Conservation (phyloP, 1,140 invertebrate species). For the Caligus rogercresseyi region DNA sequence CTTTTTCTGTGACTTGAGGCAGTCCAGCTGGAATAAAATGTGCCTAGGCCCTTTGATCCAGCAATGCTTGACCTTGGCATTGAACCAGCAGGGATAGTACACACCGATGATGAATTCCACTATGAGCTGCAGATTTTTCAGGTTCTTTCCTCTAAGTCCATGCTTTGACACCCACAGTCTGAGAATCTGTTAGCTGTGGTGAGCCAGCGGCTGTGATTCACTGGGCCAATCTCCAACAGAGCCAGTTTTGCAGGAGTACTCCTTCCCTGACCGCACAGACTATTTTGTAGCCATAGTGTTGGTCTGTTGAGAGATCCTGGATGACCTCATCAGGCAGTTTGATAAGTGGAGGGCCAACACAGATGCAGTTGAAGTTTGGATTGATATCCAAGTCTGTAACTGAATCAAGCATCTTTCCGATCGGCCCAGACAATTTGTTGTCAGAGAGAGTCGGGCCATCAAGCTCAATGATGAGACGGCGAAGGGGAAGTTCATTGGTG, state of each 20-base stretch:
- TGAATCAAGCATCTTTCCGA: too few relatives aligned
- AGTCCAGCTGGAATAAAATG: too few relatives aligned
- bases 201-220: slow-evolving; percentile 17
- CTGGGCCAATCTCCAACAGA: slow-evolving; percentile 12
- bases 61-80: slow-evolving; percentile 4
- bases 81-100: too few relatives aligned
- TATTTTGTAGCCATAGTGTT: too few relatives aligned
- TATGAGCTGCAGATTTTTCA: slow-evolving; percentile 12
- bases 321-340: too few relatives aligned
- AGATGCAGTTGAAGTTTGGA: too few relatives aligned
- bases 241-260: neutral
- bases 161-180: slow-evolving; percentile 17
- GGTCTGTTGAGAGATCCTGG: too few relatives aligned
- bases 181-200: slow-evolving; percentile 17
- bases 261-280: slow-evolving; percentile 1
- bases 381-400: too few relatives aligned
- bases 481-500: slow-evolving; percentile 11
- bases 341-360: too few relatives aligned
- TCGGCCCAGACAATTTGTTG: too few relatives aligned
- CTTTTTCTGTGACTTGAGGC: too few relatives aligned
- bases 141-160: slow-evolving; percentile 19
- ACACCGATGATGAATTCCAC: slow-evolving; percentile 18
- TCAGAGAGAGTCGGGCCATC: neutral
- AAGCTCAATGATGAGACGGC: neutral
- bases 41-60: slow-evolving; percentile 12